Evolutionary conservation across 2,888 invertebrate species (phyloP).

Genomic region (Odontomyia ornata): DNA sequence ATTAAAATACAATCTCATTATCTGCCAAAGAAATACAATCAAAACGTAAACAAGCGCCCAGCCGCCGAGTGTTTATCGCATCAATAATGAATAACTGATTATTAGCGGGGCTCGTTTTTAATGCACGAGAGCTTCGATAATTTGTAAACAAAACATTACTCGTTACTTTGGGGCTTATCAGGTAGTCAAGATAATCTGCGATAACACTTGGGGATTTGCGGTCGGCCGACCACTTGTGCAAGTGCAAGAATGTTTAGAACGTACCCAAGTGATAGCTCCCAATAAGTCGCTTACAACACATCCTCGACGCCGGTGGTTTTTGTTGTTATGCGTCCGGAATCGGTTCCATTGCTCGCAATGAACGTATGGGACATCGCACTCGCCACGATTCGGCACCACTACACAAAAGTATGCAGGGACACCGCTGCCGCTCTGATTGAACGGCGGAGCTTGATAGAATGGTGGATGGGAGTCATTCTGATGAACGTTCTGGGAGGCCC

Average conservation of each 20-base stretch:
- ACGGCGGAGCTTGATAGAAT: neutral
- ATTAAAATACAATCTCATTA: slow-evolving; percentile 14
- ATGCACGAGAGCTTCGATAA: neutral
- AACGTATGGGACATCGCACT: slow-evolving; percentile 8
- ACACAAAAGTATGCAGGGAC: slow-evolving; percentile 1
- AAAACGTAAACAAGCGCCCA: slow-evolving; percentile 22
- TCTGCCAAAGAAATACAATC: neutral
- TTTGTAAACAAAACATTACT: neutral
- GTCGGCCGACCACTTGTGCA: neutral
- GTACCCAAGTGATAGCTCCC: slow-evolving; percentile 65
- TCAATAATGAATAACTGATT: neutral
- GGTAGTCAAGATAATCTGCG: slow-evolving; percentile 3
- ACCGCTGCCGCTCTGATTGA: neutral
- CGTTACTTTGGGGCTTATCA: neutral
- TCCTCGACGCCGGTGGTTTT: neutral
- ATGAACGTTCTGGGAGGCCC: slow-evolving; percentile 26
- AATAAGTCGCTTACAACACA: slow-evolving; percentile 41
- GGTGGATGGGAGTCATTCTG: neutral
- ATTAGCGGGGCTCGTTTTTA: neutral
- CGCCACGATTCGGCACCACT: slow-evolving; percentile 13
- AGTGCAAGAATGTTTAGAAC: slow-evolving; percentile 28
- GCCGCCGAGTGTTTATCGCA: neutral
- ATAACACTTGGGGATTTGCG: neutral
- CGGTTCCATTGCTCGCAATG: slow-evolving; percentile 33
- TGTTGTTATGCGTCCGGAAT: neutral